phyloP scores from a whole-genome alignment of 2,888 invertebrate genomes.

The Drosophila multiciliata region DNA sequence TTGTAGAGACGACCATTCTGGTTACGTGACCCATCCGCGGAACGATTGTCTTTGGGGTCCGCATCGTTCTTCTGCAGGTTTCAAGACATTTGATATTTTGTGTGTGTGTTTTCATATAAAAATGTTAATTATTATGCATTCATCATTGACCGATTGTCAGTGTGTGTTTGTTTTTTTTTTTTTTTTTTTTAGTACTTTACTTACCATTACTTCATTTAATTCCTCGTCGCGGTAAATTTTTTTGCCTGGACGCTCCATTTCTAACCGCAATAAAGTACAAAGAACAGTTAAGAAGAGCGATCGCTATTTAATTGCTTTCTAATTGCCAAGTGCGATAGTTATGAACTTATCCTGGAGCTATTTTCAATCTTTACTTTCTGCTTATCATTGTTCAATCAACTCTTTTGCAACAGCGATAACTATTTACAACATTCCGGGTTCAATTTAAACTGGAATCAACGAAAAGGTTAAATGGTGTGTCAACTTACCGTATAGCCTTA shows the following conservation, averaged over 20 bases:
- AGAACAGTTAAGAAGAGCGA: background rate
- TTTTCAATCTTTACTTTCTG: background rate
- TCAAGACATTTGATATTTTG: background rate
- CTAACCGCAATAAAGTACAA: conserved; percentile 46
- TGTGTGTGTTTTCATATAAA: conserved; percentile 8
- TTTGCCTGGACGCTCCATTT: conserved; percentile 85
- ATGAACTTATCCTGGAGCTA: background rate
- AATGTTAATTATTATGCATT: conserved; percentile 1
- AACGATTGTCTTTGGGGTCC: conserved; percentile 83
- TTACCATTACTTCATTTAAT: conserved; percentile 84
- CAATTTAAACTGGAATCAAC: background rate
- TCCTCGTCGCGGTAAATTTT: conserved; percentile 86
- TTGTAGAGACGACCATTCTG: conserved; percentile 84
- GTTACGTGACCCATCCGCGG: conserved; percentile 83
- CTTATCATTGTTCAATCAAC: background rate
- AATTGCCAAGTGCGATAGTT: background rate
- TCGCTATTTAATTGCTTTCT: background rate
- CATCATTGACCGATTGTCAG: background rate
- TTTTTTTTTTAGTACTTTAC: conserved; percentile 20
- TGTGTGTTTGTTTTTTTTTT: background rate
- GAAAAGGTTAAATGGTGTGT: background rate
- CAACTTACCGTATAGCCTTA: conserved; percentile 93
- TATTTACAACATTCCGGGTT: background rate
- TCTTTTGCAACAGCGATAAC: background rate
- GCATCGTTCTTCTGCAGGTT: conserved; percentile 81